A percentile compares a stretch with the other conserved stretches of the same genome.
phyloP scores from a whole-genome alignment of 2,888 invertebrate genomes.

The Plagiodera versicolora region DNA sequence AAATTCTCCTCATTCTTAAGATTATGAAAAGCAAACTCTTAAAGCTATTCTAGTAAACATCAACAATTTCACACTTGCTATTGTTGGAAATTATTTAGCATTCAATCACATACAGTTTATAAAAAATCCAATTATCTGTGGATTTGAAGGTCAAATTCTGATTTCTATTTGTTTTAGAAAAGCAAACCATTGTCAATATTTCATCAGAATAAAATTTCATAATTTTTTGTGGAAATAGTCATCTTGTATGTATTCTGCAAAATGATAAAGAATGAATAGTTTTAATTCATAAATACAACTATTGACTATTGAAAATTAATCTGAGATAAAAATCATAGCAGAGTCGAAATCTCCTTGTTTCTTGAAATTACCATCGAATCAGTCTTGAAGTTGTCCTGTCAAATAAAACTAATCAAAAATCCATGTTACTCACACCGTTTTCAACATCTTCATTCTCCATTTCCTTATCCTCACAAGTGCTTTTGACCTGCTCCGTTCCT shows the following conservation, averaged over 20 bases:
- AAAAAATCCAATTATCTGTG: not conserved
- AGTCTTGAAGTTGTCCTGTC: constrained; percentile 22
- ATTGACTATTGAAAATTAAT: not conserved
- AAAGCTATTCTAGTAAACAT: no score
- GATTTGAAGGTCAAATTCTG: not conserved
- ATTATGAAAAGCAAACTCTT: no score
- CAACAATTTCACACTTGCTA: no score
- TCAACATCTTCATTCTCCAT: constrained; percentile 28
- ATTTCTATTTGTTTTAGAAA: not conserved
- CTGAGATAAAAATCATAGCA: not conserved
- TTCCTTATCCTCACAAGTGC: constrained; percentile 51
- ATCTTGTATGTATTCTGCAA: no score
- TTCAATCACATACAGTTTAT: no score
- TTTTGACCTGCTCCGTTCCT: constrained; percentile 48
- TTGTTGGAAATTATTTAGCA: no score
- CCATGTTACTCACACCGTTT: constrained; percentile 35
- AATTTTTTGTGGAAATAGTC: no score
- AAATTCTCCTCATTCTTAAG: no score
- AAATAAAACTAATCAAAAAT: constrained; percentile 27
- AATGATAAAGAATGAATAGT: no score
- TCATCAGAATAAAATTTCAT: no score
- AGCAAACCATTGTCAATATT: not conserved
- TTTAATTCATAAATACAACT: no score
- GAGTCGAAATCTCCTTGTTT: not conserved
- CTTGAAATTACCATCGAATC: constrained; percentile 8